Conservation (phyloP, 2,888 invertebrate genomes). For the Rhaphigaster nebulosa region DNA sequence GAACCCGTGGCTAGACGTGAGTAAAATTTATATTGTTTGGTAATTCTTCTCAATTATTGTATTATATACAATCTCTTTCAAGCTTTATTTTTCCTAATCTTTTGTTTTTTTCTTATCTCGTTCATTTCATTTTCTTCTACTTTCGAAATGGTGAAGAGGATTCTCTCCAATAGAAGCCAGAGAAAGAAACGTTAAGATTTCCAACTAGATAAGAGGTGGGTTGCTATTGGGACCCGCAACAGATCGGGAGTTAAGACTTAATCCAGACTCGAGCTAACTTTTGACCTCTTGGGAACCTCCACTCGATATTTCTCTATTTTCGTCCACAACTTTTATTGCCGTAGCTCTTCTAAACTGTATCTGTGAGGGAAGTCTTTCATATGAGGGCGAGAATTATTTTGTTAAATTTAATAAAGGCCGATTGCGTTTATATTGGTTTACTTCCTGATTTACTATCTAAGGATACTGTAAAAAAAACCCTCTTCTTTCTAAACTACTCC, state of each 20-base stretch:
- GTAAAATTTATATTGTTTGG: too few species aligned
- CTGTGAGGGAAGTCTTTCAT: background rate
- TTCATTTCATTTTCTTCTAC: background rate
- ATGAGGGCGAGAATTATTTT: background rate
- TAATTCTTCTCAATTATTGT: too few species aligned
- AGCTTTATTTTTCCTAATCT: background rate
- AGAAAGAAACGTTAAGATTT: constrained; percentile 43
- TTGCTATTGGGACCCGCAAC: constrained; percentile 19
- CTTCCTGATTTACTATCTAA: background rate
- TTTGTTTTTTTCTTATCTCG: background rate
- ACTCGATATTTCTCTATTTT: background rate
- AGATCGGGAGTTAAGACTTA: constrained; percentile 43
- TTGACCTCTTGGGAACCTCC: background rate
- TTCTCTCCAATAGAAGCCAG: background rate
- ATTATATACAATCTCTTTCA: background rate
- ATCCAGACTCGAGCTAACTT: constrained; percentile 23
- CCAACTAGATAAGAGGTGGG: background rate
- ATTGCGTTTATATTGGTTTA: background rate
- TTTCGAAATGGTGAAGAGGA: background rate
- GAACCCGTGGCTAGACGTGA: too few species aligned
- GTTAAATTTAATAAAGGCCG: background rate
- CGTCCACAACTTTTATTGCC: background rate
- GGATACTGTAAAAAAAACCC: too few species aligned
- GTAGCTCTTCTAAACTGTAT: background rate
- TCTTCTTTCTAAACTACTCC: too few species aligned